A percentile compares a stretch with the other conserved stretches of the same genome.
phyloP scores from a whole-genome alignment of 2,888 invertebrate species.

The Drosophila putrida region DNA sequence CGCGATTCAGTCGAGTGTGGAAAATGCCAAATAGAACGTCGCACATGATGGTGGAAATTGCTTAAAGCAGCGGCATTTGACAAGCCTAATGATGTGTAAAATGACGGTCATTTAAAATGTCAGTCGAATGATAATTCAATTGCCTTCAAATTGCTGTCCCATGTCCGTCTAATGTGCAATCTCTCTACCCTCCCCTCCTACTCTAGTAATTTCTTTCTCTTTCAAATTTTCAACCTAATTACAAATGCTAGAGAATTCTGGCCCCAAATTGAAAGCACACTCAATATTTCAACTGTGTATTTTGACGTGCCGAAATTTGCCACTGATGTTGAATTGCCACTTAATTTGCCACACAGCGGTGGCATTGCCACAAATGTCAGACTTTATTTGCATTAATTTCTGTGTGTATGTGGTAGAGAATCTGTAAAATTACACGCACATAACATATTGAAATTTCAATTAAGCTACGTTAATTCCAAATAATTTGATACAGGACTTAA shows the following conservation, averaged over 20 bases:
- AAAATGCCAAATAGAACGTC: constrained; percentile 37
- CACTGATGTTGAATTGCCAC: constrained; percentile 47
- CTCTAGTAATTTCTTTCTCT: background rate
- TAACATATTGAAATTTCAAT: constrained; percentile 10
- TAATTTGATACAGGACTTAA: constrained; percentile 5
- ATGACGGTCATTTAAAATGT: constrained; percentile 59
- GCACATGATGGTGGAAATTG: constrained; percentile 44
- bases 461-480: constrained; percentile 7
- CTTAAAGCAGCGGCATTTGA: constrained; percentile 30
- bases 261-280: background rate
- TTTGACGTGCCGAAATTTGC: constrained; percentile 33
- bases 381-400: constrained; percentile 5
- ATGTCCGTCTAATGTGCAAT: constrained; percentile 7
- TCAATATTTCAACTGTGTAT: constrained; percentile 18
- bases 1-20: constrained; percentile 48
- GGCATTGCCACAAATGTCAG: constrained; percentile 17
- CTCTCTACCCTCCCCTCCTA: background rate
- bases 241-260: constrained; percentile 2
- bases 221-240: constrained; percentile 32
- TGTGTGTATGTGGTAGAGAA: background rate
- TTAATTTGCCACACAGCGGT: constrained; percentile 44
- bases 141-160: constrained; percentile 25
- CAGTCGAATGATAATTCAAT: constrained; percentile 55
- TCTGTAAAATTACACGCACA: constrained; percentile 20
- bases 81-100: constrained; percentile 75